phyloP scores from a whole-genome alignment of 2,797 vertebrate species.

The Centroberyx gerrardi region DNA sequence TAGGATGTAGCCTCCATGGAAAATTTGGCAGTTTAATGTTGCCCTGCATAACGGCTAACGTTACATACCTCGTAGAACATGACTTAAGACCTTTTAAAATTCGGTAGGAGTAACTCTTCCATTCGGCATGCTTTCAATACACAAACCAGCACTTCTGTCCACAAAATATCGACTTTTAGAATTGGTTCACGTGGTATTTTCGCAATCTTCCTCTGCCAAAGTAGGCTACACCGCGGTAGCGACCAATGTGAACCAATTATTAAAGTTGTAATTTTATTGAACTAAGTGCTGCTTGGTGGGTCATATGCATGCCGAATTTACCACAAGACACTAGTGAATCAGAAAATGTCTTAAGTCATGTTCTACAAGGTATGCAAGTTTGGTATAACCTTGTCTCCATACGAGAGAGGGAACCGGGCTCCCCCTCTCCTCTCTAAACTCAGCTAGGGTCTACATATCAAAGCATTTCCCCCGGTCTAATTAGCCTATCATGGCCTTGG shows the following conservation, averaged over 20 bases:
- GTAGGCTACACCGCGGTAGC: too few species aligned
- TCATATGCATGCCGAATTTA: neutral
- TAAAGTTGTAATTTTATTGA: neutral
- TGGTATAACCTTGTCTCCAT: too few species aligned
- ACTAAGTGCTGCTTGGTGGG: constrained; percentile 7
- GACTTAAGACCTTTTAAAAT: too few species aligned
- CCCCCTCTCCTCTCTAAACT: neutral
- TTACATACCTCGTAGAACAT: neutral
- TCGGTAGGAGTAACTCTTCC: too few species aligned
- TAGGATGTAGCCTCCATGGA: neutral
- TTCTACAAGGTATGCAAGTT: neutral
- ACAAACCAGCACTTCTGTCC: neutral
- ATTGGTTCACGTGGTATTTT: neutral
- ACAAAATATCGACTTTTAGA: neutral
- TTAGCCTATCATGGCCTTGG: constrained; percentile 58
- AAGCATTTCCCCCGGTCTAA: constrained; percentile 61
- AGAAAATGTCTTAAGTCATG: constrained; percentile 3
- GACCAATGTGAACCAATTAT: neutral
- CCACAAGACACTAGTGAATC: neutral
- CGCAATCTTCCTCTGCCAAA: neutral
- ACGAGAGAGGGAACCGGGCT: neutral
- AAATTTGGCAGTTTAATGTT: neutral
- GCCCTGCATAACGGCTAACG: neutral
- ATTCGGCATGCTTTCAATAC: too few species aligned
- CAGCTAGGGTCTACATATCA: constrained; percentile 50